phyloP scores from a whole-genome alignment of 1,140 invertebrate genomes.

The Yoshiicerus persimilis region DNA sequence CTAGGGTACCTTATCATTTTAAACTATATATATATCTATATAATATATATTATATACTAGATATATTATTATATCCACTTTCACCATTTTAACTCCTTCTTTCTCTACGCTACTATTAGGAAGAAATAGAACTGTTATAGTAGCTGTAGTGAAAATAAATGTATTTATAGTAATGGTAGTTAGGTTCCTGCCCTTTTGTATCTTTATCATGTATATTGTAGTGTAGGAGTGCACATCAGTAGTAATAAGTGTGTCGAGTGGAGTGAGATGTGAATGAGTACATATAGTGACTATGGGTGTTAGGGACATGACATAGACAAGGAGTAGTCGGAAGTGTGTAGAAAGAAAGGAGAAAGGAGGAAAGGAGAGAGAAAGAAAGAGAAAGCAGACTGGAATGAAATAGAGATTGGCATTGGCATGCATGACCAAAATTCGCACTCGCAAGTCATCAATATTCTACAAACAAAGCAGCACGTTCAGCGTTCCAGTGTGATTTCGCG shows the following conservation, averaged over 20 bases:
- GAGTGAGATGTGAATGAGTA: neutral
- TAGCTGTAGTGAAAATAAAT: too few species aligned
- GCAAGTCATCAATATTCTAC: constrained; percentile 25
- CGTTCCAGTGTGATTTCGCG: constrained; percentile 1
- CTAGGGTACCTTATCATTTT: neutral
- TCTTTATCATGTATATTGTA: neutral
- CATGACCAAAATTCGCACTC: constrained; percentile 30
- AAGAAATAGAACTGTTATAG: too few species aligned
- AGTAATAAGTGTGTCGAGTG: neutral
- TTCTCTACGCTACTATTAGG: too few species aligned
- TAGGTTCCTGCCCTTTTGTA: neutral
- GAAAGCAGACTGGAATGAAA: neutral
- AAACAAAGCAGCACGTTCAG: constrained; percentile 19
- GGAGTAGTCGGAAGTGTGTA: neutral
- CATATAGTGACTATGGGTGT: neutral
- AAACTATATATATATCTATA: neutral
- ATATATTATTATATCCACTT: too few species aligned
- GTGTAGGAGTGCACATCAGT: neutral
- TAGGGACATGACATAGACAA: neutral
- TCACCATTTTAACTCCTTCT: too few species aligned
- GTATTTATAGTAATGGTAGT: neutral
- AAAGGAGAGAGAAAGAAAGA: neutral
- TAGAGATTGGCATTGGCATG: constrained; percentile 1
- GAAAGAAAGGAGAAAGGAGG: neutral
- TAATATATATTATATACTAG: too few species aligned